phyloP scores from a whole-genome alignment of 2,888 invertebrate genomes.

The Bedellia somnulentella region DNA sequence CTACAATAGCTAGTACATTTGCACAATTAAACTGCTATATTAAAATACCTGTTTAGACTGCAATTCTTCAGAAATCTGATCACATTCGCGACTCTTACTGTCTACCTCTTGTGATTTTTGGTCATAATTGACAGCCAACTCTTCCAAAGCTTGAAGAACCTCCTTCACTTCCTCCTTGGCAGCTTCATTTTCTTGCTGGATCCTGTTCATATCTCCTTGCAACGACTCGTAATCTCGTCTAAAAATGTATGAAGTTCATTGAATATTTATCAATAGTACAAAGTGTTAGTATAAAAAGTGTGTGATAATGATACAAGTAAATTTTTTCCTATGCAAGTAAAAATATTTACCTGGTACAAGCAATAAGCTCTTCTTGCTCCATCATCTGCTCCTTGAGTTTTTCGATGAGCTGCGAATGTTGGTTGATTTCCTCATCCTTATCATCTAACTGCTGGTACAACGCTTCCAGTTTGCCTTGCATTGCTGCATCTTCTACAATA shows the following conservation, averaged over 20 bases:
- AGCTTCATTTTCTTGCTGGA: slow-evolving; percentile 95
- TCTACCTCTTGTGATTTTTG: slow-evolving; percentile 98
- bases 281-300: too few relatives aligned
- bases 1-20: too few relatives aligned
- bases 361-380: slow-evolving; percentile 92
- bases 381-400: slow-evolving; percentile 97
- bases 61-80: slow-evolving; percentile 86
- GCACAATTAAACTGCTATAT: too few relatives aligned
- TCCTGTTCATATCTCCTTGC: slow-evolving; percentile 93
- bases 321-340: too few relatives aligned
- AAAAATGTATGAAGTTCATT: too few relatives aligned
- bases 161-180: slow-evolving; percentile 98
- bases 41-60: slow-evolving; percentile 79
- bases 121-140: slow-evolving; percentile 98
- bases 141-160: slow-evolving; percentile 97
- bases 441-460: slow-evolving; percentile 97
- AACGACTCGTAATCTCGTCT: slow-evolving; percentile 92
- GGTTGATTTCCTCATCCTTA: slow-evolving; percentile 99
- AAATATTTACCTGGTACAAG: slow-evolving; percentile 68
- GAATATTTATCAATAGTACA: too few relatives aligned
- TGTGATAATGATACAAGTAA: too few relatives aligned
- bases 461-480: slow-evolving; percentile 89
- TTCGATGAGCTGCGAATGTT: slow-evolving; percentile 95
- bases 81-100: slow-evolving; percentile 93
- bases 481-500: slow-evolving; percentile 51